A percentile compares a stretch with the other conserved stretches of the same genome.
phyloP scores from a whole-genome alignment of 2,113 vertebrate species.

The Meleagris gallopavo region DNA sequence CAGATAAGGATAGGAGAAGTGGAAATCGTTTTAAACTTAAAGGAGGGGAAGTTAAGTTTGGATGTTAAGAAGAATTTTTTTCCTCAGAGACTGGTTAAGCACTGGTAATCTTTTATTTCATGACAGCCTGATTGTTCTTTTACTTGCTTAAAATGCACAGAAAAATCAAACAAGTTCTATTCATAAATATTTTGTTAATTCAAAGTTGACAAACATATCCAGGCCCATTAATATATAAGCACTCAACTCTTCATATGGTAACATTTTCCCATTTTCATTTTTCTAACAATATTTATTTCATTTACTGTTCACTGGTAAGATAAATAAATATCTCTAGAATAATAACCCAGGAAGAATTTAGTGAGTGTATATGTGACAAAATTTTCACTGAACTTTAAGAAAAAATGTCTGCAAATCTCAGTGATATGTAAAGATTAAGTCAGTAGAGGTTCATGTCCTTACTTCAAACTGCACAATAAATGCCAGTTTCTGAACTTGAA shows the following conservation, averaged over 20 bases:
- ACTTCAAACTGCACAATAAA: neutral
- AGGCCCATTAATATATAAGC: neutral
- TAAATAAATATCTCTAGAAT: constrained; percentile 20
- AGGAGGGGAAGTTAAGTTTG: no score
- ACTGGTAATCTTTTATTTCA: neutral
- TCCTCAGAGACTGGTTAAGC: no score
- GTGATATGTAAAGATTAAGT: neutral
- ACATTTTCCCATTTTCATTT: neutral
- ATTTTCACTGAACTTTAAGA: neutral
- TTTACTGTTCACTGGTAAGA: neutral
- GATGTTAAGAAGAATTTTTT: no score
- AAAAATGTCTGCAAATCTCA: neutral
- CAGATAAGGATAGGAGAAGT: no score
- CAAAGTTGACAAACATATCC: neutral
- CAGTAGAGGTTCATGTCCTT: neutral
- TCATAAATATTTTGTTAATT: neutral
- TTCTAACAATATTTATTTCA: neutral
- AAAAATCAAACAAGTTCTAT: neutral
- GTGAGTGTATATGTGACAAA: neutral
- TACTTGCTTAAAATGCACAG: neutral
- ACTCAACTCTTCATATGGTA: neutral
- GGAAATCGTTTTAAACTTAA: no score
- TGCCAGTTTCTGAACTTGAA: neutral
- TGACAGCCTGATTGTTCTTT: neutral
- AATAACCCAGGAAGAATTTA: neutral